These are phyloP conservation scores for Epizoanthus scotinus DNA, from an alignment of 92 coral and sea anemone species.

Conservation along the genomic window DNA sequence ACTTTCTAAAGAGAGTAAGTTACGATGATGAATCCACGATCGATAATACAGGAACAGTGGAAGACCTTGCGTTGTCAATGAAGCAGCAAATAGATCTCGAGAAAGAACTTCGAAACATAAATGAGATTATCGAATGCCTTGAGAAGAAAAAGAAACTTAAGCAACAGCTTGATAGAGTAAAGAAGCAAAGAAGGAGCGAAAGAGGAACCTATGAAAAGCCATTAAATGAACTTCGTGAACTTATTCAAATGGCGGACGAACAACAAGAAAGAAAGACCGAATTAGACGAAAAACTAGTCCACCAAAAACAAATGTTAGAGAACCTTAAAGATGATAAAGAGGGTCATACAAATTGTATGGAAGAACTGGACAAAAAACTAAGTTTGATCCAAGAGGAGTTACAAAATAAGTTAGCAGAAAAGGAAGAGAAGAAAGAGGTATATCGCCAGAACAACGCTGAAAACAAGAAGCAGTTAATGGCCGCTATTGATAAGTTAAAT, in stretches of 20 bases:
- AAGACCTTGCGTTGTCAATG: constrained; percentile 5
- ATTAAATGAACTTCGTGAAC: not conserved
- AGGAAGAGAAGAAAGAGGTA: constrained; percentile 11
- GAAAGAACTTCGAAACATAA: constrained; percentile 17
- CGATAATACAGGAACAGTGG: not conserved
- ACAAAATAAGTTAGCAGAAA: constrained; percentile 2
- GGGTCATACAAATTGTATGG: constrained; percentile 24
- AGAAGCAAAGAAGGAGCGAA: not conserved
- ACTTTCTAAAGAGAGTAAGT: not conserved
- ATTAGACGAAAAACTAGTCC: constrained; percentile 4
- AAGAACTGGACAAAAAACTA: constrained; percentile 23
- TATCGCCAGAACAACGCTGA: not conserved
- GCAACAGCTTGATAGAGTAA: not conserved
- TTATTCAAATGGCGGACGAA: not conserved
- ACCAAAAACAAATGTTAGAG: not conserved
- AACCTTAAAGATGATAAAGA: constrained; percentile 38
- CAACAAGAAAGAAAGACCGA: constrained; percentile 7
- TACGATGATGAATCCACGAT: not conserved
- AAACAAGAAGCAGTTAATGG: not conserved
- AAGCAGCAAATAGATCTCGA: constrained; percentile 26
- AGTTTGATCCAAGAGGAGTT: constrained; percentile 20
- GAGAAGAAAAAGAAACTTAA: not conserved
- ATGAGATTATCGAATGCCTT: constrained; percentile 35
- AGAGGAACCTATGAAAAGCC: not conserved
- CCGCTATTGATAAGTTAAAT: not conserved